Base-by-base conservation (phyloP, 53 echinoderm and acorn worm species). In the Henricia sp. region DNA sequence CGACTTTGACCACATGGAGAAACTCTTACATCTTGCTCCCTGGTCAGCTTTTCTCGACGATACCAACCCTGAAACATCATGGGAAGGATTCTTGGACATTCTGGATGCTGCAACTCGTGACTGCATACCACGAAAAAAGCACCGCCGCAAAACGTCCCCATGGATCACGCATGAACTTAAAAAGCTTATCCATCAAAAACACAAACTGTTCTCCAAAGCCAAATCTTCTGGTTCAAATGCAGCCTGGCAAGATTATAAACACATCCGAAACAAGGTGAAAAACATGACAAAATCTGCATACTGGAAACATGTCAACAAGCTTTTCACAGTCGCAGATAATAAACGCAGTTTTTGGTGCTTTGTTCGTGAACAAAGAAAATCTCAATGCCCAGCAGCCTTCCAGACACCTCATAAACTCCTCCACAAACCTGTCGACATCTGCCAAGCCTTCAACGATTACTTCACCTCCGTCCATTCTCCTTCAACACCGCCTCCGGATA, bases 141-240 rank as follows among this genome's bases (percentile, higher is more conserved):
- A 46, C n/a, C 52, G 33, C 42, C 60, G 62, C 19, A 50, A 46
- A 46, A 10, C 48, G 8, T 62, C 42, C 21, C 82, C 82, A 2
- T 82, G 82, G 82, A 64, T 82, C 29, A 65, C 64, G 17, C 38
- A 37, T 40, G 82, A 82, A 82, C n/a, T n/a, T n/a, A n/a, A n/a
- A n/a, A n/a, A n/a, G n/a, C n/a, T n/a, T n/a, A n/a, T n/a, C n/a
- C n/a, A 35, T 64, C 27, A 82, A 82, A 53, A 63, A 34, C 11
- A 54, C 66, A 78, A 82, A 26, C 66, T 82, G 33, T 82, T 82
- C 35, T 66, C 39, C 3, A 56, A 42, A 41, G 82, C 82, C 28
- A 82, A 50, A 34, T 30, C 11, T 26, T 64, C 82, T 23, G 39
- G 62, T 1, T 1, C 20, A 38, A 37, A 24, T 35, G 26, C 42